Evolutionary conservation across 2,113 vertebrate species (phyloP).

Genomic region (Pterophyllum scalare): DNA sequence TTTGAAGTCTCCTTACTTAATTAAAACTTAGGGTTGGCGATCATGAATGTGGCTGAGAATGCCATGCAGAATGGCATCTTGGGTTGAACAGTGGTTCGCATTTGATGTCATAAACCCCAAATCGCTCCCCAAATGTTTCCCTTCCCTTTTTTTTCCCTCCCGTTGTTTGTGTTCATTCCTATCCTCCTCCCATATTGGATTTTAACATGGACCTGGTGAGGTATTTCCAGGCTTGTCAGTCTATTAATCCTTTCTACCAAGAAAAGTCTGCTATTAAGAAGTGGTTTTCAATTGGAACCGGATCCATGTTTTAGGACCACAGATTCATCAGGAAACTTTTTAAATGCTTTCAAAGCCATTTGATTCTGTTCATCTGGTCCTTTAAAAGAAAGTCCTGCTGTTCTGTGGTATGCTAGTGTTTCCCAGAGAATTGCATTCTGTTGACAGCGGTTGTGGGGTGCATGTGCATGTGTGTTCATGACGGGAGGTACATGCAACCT

Average conservation of each 20-base stretch:
- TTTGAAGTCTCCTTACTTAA: constrained; percentile 67
- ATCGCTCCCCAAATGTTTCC: constrained; percentile 50
- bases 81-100: constrained; percentile 52
- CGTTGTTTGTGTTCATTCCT: constrained; percentile 37
- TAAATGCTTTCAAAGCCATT: background rate
- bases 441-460: background rate
- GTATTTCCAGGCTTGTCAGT: constrained; percentile 27
- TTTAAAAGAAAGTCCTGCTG: background rate
- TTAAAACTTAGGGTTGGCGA: constrained; percentile 63
- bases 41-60: constrained; percentile 61
- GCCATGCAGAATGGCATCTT: constrained; percentile 59
- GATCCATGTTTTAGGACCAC: background rate
- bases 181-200: constrained; percentile 10
- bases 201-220: background rate
- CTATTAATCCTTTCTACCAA: background rate
- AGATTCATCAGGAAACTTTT: background rate
- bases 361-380: constrained; percentile 5
- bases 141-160: constrained; percentile 18
- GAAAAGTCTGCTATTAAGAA: background rate
- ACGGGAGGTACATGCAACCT: background rate
- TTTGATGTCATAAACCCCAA: constrained; percentile 62
- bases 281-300: constrained; percentile 6
- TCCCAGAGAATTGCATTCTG: constrained; percentile 4
- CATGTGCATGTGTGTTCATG: background rate
- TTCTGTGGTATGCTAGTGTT: background rate